These are phyloP conservation scores for Ectemnius continuus DNA, from an alignment of 2,888 invertebrate genomes.

Conservation along the genomic window DNA sequence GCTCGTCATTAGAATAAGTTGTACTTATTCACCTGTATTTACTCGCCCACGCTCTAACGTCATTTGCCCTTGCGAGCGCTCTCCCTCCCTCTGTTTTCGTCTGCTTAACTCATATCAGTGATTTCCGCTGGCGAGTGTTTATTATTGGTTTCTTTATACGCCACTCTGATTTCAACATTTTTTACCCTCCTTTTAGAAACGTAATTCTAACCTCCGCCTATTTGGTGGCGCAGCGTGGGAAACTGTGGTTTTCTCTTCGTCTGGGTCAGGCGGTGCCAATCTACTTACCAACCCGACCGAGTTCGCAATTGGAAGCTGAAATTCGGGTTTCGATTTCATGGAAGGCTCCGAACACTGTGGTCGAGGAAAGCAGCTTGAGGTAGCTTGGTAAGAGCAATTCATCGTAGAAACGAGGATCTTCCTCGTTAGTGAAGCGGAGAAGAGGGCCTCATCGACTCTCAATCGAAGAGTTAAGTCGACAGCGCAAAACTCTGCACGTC, in stretches of 20 bases:
- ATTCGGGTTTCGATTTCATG: too few species aligned
- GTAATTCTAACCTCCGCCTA: too few species aligned
- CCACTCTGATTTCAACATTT: too few species aligned
- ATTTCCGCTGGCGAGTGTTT: too few species aligned
- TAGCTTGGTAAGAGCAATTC: neutral
- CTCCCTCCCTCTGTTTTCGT: neutral
- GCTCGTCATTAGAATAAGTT: constrained; percentile 10
- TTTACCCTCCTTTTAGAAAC: too few species aligned
- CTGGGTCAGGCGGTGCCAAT: too few species aligned
- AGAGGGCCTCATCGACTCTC: neutral
- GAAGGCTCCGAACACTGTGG: too few species aligned
- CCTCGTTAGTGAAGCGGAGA: neutral
- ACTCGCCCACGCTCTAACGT: constrained; percentile 29
- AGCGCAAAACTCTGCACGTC: constrained; percentile 12
- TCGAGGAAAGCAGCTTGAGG: neutral
- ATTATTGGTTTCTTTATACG: too few species aligned
- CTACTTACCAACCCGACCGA: too few species aligned
- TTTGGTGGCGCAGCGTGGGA: too few species aligned
- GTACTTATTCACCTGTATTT: constrained; percentile 40
- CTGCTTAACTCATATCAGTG: neutral
- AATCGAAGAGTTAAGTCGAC: neutral
- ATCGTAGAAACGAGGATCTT: constrained; percentile 19
- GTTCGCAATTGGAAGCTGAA: too few species aligned
- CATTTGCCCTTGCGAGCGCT: neutral
- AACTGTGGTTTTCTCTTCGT: too few species aligned